Conservation (phyloP, 2,113 vertebrate genomes). For the Alosa alosa region DNA sequence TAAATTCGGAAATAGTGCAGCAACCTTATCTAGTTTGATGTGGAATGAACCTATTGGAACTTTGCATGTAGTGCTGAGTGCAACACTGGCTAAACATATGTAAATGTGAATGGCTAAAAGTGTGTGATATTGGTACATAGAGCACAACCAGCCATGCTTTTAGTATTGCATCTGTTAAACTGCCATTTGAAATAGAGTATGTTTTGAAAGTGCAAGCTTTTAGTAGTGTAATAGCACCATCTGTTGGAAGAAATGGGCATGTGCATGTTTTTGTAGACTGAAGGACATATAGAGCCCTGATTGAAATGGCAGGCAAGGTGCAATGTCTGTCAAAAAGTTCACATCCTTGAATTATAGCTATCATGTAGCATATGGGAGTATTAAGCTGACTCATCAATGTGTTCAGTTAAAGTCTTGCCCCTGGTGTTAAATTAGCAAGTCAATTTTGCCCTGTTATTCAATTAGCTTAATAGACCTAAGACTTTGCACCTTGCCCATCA, state of each 20-base stretch:
- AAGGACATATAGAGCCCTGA: neutral
- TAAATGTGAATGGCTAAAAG: neutral
- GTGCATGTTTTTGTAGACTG: neutral
- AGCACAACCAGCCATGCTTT: neutral
- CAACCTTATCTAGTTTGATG: no score
- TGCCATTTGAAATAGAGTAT: neutral
- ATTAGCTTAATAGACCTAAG: no score
- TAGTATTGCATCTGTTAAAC: neutral
- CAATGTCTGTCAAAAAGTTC: no score
- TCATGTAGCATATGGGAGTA: no score
- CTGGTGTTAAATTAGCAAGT: no score
- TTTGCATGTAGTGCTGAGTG: constrained; percentile 9
- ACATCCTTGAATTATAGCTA: no score
- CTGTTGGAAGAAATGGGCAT: neutral
- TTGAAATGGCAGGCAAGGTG: no score
- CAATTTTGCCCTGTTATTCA: no score
- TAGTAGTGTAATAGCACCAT: neutral
- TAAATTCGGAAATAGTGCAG: no score
- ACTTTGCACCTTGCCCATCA: no score
- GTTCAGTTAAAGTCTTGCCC: no score
- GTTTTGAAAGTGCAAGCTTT: neutral
- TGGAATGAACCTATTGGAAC: neutral
- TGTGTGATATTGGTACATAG: neutral
- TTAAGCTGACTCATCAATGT: no score
- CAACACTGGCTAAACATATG: neutral